A percentile compares a stretch with the other conserved stretches of the same genome.
These are phyloP conservation scores for Zaprionus lachaisei DNA, from an alignment of 1,140 invertebrate genomes.

Conservation along the genomic window DNA sequence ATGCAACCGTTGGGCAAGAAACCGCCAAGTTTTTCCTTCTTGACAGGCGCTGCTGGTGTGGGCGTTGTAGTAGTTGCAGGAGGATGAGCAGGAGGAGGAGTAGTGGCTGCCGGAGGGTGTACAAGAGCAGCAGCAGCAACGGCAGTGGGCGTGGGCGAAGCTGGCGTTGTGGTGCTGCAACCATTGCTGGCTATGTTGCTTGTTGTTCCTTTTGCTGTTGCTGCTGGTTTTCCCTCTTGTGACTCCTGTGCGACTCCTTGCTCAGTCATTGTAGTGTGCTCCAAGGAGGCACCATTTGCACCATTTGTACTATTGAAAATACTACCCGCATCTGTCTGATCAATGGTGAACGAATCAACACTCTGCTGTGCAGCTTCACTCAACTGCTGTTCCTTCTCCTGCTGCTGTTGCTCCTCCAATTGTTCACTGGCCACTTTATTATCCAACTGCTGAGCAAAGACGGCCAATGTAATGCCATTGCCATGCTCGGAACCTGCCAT, in stretches of 20 bases:
- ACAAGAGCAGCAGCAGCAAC: not conserved
- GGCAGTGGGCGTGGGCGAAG: conserved; percentile 12
- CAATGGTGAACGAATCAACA: conserved; percentile 30
- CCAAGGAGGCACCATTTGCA: conserved; percentile 9
- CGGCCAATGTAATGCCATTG: conserved; percentile 68
- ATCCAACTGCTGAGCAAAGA: conserved; percentile 73
- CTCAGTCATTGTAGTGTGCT: conserved; percentile 19
- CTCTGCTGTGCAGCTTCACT: conserved; percentile 28
- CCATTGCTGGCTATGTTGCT: conserved; percentile 49
- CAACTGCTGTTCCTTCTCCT: conserved; percentile 15
- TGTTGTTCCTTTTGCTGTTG: conserved; percentile 4
- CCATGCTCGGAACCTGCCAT: conserved; percentile 51
- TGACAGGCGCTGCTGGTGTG: conserved; percentile 54
- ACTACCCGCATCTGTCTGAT: conserved; percentile 67
- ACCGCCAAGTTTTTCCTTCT: conserved; percentile 83
- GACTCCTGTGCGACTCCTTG: conserved; percentile 30
- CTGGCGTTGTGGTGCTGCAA: conserved; percentile 16
- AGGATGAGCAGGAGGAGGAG: conserved; percentile 8
- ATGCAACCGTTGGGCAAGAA: conserved; percentile 84
- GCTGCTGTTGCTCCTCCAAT: conserved; percentile 43
- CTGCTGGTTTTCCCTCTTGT: conserved; percentile 31
- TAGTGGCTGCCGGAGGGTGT: conserved; percentile 3
- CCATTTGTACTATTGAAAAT: conserved; percentile 40
- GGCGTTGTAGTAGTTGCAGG: conserved; percentile 31
- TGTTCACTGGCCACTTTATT: conserved; percentile 74